These are phyloP conservation scores for Aotus griseimembra DNA, from an alignment of 2,797 vertebrate genomes.

Conservation along the genomic window DNA sequence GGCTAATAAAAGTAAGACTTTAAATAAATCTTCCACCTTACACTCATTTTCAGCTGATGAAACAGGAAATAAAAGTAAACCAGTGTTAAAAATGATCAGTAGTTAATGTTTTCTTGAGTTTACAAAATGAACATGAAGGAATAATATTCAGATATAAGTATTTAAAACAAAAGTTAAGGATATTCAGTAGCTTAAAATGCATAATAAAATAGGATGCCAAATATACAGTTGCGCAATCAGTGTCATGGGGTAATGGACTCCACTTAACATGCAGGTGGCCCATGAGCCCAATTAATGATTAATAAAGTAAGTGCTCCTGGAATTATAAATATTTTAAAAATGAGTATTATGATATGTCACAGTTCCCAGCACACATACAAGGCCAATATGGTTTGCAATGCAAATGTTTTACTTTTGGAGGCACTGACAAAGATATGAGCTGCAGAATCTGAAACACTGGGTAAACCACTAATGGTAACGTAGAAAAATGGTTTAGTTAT, in stretches of 20 bases:
- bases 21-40: background rate
- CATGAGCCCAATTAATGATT: slow-evolving; percentile 39
- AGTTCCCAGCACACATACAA: background rate
- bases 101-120: slow-evolving; percentile 2
- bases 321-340: slow-evolving; percentile 33
- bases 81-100: background rate
- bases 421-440: background rate
- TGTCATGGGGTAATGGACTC: background rate
- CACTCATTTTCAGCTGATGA: slow-evolving; percentile 6
- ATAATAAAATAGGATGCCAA: background rate
- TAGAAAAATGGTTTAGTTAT: background rate
- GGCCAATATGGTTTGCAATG: background rate
- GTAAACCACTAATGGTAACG: background rate
- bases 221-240: background rate
- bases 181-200: slow-evolving; percentile 38
- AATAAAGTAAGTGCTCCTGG: slow-evolving; percentile 27
- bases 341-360: background rate
- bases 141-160: background rate
- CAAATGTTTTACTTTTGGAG: slow-evolving; percentile 3
- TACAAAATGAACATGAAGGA: background rate
- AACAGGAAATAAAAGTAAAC: background rate
- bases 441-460: background rate
- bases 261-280: slow-evolving; percentile 40
- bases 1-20: background rate
- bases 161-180: background rate